Percentiles rank a stretch among this genome's conserved stretches.
These are phyloP conservation scores for Incurvaria masculella DNA, from an alignment of 2,888 invertebrate species.

Conservation along the genomic window DNA sequence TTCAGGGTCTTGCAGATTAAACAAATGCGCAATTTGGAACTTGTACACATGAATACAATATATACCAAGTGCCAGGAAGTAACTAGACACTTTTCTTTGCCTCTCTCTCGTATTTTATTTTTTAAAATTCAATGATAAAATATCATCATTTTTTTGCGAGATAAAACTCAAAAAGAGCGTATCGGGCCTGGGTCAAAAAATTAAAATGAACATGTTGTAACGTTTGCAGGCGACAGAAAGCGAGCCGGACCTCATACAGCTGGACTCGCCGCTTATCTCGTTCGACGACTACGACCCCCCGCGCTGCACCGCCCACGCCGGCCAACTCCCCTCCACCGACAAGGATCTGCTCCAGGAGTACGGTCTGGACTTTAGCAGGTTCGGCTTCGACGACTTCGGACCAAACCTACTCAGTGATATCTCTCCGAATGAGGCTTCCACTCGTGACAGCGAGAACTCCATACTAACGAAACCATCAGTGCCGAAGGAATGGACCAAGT, in stretches of 20 bases:
- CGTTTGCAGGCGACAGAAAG: slow-evolving; percentile 47
- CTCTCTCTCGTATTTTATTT: no score
- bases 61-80: no score
- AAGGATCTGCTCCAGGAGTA: slow-evolving; percentile 70
- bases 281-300: slow-evolving; percentile 44
- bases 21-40: no score
- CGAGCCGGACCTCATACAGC: slow-evolving; percentile 46
- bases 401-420: slow-evolving; percentile 16
- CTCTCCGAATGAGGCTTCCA: no score
- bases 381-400: slow-evolving; percentile 46
- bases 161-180: no score
- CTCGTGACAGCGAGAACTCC: slow-evolving; percentile 20
- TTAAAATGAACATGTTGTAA: slow-evolving; percentile 16
- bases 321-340: slow-evolving; percentile 47
- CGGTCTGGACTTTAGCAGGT: slow-evolving; percentile 64
- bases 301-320: slow-evolving; percentile 20
- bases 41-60: no score
- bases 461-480: slow-evolving; percentile 22
- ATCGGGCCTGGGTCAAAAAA: no score
- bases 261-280: slow-evolving; percentile 38
- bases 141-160: no score
- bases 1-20: no score
- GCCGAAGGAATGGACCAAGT: slow-evolving; percentile 46
- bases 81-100: no score
- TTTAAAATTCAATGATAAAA: no score